A percentile compares a stretch with the other conserved stretches of the same genome.
phyloP scores from a whole-genome alignment of 2,888 invertebrate genomes.

The Phragmatobia fuliginosa region DNA sequence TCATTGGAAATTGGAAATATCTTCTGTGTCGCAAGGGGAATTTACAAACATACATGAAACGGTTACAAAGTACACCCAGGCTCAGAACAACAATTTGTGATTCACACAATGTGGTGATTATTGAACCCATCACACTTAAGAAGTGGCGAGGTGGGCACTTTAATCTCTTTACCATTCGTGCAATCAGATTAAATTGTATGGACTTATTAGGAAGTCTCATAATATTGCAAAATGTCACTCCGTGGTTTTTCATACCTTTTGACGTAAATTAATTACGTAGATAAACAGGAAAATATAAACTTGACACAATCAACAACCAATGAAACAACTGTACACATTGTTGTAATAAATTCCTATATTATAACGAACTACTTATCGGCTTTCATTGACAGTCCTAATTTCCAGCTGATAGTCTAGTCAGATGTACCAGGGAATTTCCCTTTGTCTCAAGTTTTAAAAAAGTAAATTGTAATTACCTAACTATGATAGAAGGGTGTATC shows the following conservation, averaged over 20 bases:
- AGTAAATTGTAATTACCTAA: neutral
- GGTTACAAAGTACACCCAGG: too few relatives aligned
- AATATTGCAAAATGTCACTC: constrained; percentile 9
- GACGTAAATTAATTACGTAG: constrained; percentile 24
- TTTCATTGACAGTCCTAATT: neutral
- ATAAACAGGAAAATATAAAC: constrained; percentile 53
- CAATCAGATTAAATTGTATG: neutral
- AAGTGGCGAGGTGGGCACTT: too few relatives aligned
- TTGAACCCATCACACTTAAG: too few relatives aligned
- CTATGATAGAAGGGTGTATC: neutral
- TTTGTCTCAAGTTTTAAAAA: neutral
- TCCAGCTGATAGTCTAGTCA: neutral
- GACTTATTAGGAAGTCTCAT: neutral
- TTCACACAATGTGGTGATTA: too few relatives aligned
- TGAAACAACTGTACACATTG: constrained; percentile 5
- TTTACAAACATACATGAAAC: too few relatives aligned
- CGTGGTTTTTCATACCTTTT: constrained; percentile 4
- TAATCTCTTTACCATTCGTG: too few relatives aligned
- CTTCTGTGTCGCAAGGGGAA: too few relatives aligned
- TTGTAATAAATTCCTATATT: neutral
- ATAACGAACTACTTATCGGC: neutral
- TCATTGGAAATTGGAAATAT: too few relatives aligned
- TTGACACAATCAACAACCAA: constrained; percentile 41
- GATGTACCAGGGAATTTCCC: neutral
- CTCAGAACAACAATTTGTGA: too few relatives aligned